Evolutionary conservation across 2,113 vertebrate species (phyloP), one percentile per base, ranked within the genome.

Genomic region (Syrrhaptes paradoxus): DNA sequence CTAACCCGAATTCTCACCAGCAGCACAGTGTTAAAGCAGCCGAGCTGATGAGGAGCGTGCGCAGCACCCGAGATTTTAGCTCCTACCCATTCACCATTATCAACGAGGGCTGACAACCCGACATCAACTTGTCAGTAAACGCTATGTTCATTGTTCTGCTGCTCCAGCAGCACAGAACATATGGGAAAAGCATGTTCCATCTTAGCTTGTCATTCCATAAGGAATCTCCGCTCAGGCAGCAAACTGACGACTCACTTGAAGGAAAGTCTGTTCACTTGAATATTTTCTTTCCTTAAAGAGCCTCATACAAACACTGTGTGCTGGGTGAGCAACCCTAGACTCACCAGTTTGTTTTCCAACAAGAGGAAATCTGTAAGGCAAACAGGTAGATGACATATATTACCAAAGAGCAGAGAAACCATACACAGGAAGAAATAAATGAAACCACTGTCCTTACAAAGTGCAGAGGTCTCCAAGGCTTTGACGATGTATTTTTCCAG

Each of bases 61-160:
- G 32, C 58, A 26, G 52, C 16, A 5, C 4, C 25, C 3, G 13
- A 29, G 66, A 45, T 25, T 34, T n/a, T 17, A 20, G 10, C 2
- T 9, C 20, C 48, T 11, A 13, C 17, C 54, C 31, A 8, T 17
- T 54, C 41, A 19, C 25, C 6, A 1, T 67, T 11, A 54, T 1
- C 66, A 28, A 17, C 0, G 19, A 22, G 57, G 49, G 51, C 49
- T 46, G 63, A 65, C 55, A 65, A 3, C 32, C 49, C 3, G 8
- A 55, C 48, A 32, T 8, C 28, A 14, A 2, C 49, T 10, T 21
- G 32, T n/a, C 32, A n/a, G 63, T 2, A n/a, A n/a, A 38, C 43
- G 7, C 63, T 5, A 10, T 3, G 3, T 11, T 43, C 31, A 36
- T 0, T 2, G 72, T 38, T 10, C 1, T 7, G 52, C 52, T 24